Evolutionary conservation across 1,140 invertebrate species (phyloP), one percentile per base, ranked within the genome.

Genomic region (Chymomyza costata): DNA sequence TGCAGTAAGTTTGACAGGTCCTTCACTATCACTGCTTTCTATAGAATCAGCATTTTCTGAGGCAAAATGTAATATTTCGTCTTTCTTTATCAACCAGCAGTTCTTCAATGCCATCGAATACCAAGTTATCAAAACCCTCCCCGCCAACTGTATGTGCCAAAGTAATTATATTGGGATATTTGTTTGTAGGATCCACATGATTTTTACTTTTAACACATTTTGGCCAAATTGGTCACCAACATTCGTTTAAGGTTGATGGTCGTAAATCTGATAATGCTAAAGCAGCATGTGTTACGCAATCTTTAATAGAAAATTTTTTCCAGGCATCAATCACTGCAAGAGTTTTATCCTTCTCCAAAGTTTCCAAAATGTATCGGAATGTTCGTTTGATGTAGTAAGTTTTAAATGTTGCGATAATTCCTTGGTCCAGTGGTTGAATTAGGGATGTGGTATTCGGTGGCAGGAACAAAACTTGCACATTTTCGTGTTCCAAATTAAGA

Each of bases 401-500:
- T 76, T 86, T 85, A 62, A 86, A 86, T 51, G 69, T 82, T 19
- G 66, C 41, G 41, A 84, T 83, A 41, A 82, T 66, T 39, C 80
- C 83, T 65, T 86, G 82, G 57, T 82, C 70, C 56, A 86, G 69
- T 44, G 85, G 84, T 71, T 86, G 84, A 31, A 84, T 65, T 47
- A 84, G 58, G 39, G 66, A 48, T 41, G 76, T 85, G 45, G 70
- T 81, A 52, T 85, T 84, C 28, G 65, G 62, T 37, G 78, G 65
- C 40, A 85, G 50, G 43, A 80, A 83, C 35, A 61, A 48, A 32
- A 84, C 58, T 64, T 62, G 30, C 13, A 78, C 61, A 31, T 67
- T 50, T 43, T 15, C 13, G 25, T 57, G 46, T 45, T 71, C 51
- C 50, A 78, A 51, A 35, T 38, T 30, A 50, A 62, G 66, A 65